A percentile compares a stretch with the other conserved stretches of the same genome.
Conservation (phyloP, 2,888 invertebrate species). For the Ophion slaviceki region DNA sequence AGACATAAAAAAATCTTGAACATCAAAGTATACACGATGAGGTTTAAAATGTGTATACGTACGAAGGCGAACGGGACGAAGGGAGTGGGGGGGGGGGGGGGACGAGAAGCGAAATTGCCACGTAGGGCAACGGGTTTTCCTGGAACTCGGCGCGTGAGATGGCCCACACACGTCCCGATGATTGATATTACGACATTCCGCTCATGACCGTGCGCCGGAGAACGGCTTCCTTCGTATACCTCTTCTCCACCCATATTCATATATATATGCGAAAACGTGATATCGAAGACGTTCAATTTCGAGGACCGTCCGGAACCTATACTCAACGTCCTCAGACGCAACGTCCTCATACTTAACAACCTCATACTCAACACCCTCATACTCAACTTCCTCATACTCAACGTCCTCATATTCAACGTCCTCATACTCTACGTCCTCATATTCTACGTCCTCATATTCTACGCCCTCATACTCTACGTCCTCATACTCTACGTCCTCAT, state of each 20-base stretch:
- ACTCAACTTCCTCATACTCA: no score
- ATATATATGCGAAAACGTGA: not conserved
- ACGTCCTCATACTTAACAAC: no score
- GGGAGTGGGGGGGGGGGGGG: constrained; percentile 1
- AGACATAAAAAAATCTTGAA: constrained; percentile 45
- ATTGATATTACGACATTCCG: constrained; percentile 69
- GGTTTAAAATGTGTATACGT: not conserved
- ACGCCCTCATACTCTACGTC: no score
- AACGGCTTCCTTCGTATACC: constrained; percentile 7
- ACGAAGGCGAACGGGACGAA: not conserved
- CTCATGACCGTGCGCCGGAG: constrained; percentile 27
- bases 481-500: no score
- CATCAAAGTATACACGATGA: constrained; percentile 13
- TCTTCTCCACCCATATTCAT: not conserved
- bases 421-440: no score
- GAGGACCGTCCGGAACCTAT: not conserved
- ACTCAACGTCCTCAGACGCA: no score
- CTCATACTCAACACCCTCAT: no score
- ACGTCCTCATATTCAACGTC: no score
- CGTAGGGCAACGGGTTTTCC: constrained; percentile 60
- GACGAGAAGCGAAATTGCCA: constrained; percentile 56
- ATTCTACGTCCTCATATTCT: no score
- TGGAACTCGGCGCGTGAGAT: constrained; percentile 44
- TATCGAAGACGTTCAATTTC: not conserved
- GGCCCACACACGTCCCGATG: constrained; percentile 60